Base-by-base conservation (phyloP, 2,888 invertebrate species). In the Julus scandinavius region DNA sequence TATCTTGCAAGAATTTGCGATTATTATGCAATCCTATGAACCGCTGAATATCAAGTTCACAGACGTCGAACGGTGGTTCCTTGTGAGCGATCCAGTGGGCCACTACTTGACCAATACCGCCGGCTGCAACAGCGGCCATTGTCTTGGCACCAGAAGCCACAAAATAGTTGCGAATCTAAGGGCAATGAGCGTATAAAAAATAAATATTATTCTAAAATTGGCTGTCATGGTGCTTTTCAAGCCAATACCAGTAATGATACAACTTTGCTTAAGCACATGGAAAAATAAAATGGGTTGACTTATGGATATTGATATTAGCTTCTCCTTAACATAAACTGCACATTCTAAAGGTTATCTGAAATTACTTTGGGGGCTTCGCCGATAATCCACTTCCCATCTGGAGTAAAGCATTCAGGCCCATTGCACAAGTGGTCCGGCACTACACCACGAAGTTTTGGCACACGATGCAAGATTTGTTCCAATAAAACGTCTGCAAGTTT, bases 101-200 rank as follows among this genome's bases (percentile, higher is more conserved):
- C 0, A 98, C 95, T 0, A 97, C 95, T 91, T 96, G 95, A 0
- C 98, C 99, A n/a, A 98, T 96, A 5, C 99, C 99, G 0, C 98
- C 98, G 0, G 98, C 97, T 11, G 97, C 96, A 0, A 97, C 96
- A 86, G 98, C 96, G n/a, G 99, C 99, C 50, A 97, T 96, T 0
- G 98, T 97, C 93, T 98, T 98, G 96, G 98, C 97, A 2, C 99
- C 99, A 72, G 98, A 97, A 0, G 98, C 98, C 80, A 99, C 95
- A 92, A 95, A 96, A 92, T 98, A 98, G 91, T 97, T 97, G 90
- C 94, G 94, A 90, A 98, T 95, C 96, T 96, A 91, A 80, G 4
- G 1, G 38, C 13, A 40, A 80, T 5, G 3, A 38, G 5, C 11
- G 38, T 72, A 92, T 90, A 45, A 45, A 45, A 7, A 45, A 7